Evolutionary conservation across 2,113 vertebrate species (phyloP), one percentile per base, ranked within the genome.

Genomic region (Thryonomys swinderianus): DNA sequence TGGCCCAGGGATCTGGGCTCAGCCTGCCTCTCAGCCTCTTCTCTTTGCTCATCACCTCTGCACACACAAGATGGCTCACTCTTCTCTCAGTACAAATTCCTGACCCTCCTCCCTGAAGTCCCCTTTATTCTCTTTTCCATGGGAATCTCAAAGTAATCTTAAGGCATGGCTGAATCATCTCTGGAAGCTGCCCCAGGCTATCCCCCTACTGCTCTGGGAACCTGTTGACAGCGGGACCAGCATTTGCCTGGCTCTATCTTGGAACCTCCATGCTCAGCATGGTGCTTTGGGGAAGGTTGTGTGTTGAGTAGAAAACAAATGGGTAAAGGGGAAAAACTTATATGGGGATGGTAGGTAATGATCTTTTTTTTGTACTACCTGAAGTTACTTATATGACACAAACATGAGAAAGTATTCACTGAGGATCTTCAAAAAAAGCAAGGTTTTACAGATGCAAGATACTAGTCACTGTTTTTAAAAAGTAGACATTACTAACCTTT

Each of bases 401-500:
- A 81, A 88, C 53, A 53, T 20, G 67, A 89, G 76, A 42, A 84
- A 64, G 23, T 94, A 45, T 67, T 74, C 67, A 81, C 62, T 67
- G n/a, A 53, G 87, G 69, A 81, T 80, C 40, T 87, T 66, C 88
- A 86, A 95, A 93, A 62, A 93, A 81, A 48, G 37, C 13, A 4
- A 93, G 61, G 32, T 18, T 51, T 53, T 27, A 34, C 42, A 30
- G 59, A 69, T 37, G 79, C 18, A 67, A 76, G 17, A 40, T 81
- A 42, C 30, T 86, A n/a, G 14, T 78, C 53, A n/a, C 79, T 82
- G 45, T 86, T 93, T 92, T 42, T 51, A 48, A 61, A 85, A 95
- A 89, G 66, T 48, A 71, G 48, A 93, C 32, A 67, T 64, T 32
- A 85, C 92, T 91, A 69, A 89, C 55, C n/a, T 95, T 85, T 94